A percentile compares a stretch with the other conserved stretches of the same genome.
These are phyloP conservation scores for Megalurothrips usitatus DNA, from an alignment of 2,888 invertebrate species.

Conservation along the genomic window DNA sequence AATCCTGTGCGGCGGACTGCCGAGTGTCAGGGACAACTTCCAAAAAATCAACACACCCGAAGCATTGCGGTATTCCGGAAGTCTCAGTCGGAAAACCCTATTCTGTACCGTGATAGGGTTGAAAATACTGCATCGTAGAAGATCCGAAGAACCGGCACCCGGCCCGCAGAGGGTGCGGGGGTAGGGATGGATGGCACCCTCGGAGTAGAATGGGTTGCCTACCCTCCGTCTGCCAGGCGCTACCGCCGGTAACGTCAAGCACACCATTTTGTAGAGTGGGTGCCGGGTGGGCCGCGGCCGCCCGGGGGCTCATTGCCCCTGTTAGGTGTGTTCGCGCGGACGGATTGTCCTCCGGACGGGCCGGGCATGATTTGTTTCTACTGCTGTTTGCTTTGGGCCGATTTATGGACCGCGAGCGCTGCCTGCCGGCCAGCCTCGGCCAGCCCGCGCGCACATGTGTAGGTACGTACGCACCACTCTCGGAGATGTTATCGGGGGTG, in stretches of 20 bases:
- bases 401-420: background rate
- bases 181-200: background rate
- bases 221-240: background rate
- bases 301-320: background rate
- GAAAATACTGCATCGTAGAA: too few species aligned
- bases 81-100: too few species aligned
- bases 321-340: background rate
- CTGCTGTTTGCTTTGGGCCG: background rate
- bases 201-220: background rate
- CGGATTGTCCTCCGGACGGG: background rate
- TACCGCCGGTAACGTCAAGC: too few species aligned
- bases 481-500: too few species aligned
- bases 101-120: background rate
- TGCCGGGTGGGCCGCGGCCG: background rate
- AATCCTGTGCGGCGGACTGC: too few species aligned
- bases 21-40: too few species aligned
- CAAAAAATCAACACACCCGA: too few species aligned
- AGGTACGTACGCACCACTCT: too few species aligned
- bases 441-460: background rate
- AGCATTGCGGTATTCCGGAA: too few species aligned
- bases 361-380: background rate
- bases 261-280: too few species aligned
- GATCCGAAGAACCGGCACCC: too few species aligned
- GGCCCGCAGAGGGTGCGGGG: too few species aligned
- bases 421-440: background rate